phyloP scores from a whole-genome alignment of 1,140 invertebrate species.

The Caerostris darwini region DNA sequence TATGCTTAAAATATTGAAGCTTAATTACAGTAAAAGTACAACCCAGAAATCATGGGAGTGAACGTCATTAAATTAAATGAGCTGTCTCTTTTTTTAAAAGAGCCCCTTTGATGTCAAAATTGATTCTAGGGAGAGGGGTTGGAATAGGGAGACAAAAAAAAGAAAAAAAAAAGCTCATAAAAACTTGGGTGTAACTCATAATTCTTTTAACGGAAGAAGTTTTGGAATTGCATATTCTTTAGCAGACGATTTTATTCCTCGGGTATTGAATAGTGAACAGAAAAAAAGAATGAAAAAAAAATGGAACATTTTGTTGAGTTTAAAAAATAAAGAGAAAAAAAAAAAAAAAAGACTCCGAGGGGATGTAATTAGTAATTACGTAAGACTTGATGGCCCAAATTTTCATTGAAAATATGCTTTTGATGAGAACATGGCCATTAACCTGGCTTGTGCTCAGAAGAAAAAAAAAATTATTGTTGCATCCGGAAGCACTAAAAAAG shows the following conservation, averaged over 20 bases:
- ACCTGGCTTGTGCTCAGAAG: background rate
- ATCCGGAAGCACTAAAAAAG: background rate
- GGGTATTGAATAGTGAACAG: background rate
- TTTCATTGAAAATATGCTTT: background rate
- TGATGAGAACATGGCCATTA: background rate
- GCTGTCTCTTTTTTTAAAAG: background rate
- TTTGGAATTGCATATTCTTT: background rate
- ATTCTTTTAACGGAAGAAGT: background rate
- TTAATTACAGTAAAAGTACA: conserved; percentile 2
- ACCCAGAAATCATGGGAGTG: conserved; percentile 9
- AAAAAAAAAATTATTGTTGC: background rate
- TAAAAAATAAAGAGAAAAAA: background rate
- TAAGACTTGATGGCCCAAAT: background rate
- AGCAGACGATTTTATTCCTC: background rate
- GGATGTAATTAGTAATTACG: background rate
- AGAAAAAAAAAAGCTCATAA: background rate
- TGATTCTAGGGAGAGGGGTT: conserved; percentile 43
- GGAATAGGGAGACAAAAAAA: background rate
- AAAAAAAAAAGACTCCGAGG: background rate
- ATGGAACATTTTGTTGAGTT: background rate
- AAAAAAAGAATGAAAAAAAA: background rate
- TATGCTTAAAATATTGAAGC: conserved; percentile 42
- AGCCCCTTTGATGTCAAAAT: conserved; percentile 59
- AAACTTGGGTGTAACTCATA: conserved; percentile 67
- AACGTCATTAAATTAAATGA: conserved; percentile 58